Conservation (phyloP, 1,140 invertebrate genomes). For the Leptinotarsa defecta region DNA sequence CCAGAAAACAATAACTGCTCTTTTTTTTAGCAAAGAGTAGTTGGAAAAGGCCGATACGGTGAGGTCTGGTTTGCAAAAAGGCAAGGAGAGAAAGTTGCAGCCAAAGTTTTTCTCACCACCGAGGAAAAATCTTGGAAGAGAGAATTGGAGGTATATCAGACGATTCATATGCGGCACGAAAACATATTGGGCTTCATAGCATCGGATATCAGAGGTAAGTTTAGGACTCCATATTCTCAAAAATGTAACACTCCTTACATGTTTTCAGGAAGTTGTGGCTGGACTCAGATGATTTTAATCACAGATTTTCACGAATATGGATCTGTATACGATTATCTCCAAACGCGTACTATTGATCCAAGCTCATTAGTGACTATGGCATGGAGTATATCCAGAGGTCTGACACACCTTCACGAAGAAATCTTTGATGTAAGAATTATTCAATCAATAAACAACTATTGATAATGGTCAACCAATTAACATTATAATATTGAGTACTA, state of each 20-base stretch:
- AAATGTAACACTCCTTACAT: not conserved
- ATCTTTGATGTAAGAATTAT: conserved; percentile 68
- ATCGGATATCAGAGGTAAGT: conserved; percentile 72
- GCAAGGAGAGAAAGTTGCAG: conserved; percentile 84
- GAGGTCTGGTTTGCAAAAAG: conserved; percentile 80
- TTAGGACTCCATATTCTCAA: conserved; percentile 26
- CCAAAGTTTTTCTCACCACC: conserved; percentile 85
- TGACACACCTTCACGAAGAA: conserved; percentile 88
- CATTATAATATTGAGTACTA: too few relatives aligned
- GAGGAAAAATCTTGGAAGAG: conserved; percentile 89
- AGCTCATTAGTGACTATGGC: conserved; percentile 68
- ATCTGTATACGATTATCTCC: conserved; percentile 86
- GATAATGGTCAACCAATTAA: too few relatives aligned
- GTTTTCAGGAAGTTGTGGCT: conserved; percentile 61
- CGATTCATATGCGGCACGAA: conserved; percentile 88
- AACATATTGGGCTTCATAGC: conserved; percentile 93
- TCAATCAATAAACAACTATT: too few relatives aligned
- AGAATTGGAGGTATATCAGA: conserved; percentile 91
- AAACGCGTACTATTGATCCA: conserved; percentile 72
- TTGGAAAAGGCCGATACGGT: conserved; percentile 88
- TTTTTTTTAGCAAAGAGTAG: not conserved
- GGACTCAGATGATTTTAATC: conserved; percentile 83
- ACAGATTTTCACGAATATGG: conserved; percentile 90
- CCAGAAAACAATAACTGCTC: too few relatives aligned
- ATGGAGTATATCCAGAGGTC: conserved; percentile 75